phyloP scores from a whole-genome alignment of 1,140 invertebrate species.

The Calephelis nemesis region DNA sequence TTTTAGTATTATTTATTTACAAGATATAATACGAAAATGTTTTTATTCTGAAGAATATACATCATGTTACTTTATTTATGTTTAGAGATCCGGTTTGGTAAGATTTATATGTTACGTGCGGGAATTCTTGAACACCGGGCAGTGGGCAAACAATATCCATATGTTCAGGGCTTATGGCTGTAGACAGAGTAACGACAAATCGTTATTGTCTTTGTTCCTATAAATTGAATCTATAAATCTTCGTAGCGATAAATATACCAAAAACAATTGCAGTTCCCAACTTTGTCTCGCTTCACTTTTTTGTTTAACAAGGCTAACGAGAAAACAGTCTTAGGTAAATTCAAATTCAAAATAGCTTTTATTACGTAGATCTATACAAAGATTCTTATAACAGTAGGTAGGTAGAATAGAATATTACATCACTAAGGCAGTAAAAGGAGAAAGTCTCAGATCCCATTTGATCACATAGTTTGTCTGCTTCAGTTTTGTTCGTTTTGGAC shows the following conservation, averaged over 20 bases:
- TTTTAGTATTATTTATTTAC: background rate
- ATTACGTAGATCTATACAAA: too few species aligned
- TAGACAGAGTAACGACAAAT: slow-evolving; percentile 18
- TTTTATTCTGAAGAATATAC: slow-evolving; percentile 1
- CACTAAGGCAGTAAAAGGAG: too few species aligned
- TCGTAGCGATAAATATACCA: background rate
- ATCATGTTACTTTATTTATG: background rate
- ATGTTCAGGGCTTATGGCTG: background rate
- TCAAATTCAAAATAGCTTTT: too few species aligned
- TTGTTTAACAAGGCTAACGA: too few species aligned
- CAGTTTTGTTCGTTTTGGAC: too few species aligned
- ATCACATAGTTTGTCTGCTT: too few species aligned
- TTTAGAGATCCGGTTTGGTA: background rate
- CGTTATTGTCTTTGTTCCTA: slow-evolving; percentile 12
- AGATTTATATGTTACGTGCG: slow-evolving; percentile 11
- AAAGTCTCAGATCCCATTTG: too few species aligned
- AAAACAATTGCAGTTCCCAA: too few species aligned
- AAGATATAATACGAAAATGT: background rate
- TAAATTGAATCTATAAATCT: slow-evolving; percentile 11
- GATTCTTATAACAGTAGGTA: too few species aligned
- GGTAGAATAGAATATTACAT: too few species aligned
- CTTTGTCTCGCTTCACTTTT: too few species aligned
- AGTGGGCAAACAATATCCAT: slow-evolving; percentile 4
- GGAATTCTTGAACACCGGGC: slow-evolving; percentile 2
- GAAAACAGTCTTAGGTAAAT: too few species aligned